phyloP scores from a whole-genome alignment of 2,113 vertebrate genomes.

The Cercopithecus mona region DNA sequence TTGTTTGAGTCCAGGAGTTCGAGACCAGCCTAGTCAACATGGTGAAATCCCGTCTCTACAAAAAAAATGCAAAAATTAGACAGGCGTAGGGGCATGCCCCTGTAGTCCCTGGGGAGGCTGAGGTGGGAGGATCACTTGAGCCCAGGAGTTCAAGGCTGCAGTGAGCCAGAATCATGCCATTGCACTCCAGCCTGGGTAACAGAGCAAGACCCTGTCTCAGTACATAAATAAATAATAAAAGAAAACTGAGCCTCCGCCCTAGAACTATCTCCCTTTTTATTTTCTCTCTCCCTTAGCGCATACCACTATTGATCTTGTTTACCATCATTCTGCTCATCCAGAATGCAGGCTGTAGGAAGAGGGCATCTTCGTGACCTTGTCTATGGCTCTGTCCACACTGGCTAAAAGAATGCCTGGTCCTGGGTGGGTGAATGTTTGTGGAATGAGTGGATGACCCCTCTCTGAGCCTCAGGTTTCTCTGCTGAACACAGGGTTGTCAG shows the following conservation, averaged over 20 bases:
- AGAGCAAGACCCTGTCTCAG: too few relatives aligned
- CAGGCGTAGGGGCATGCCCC: too few relatives aligned
- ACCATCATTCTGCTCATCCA: neutral
- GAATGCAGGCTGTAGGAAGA: neutral
- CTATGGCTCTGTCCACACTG: neutral
- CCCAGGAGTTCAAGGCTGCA: too few relatives aligned
- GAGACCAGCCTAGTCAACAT: too few relatives aligned
- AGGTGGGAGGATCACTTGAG: too few relatives aligned
- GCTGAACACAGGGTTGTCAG: neutral
- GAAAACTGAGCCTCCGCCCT: neutral
- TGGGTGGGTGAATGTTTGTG: neutral
- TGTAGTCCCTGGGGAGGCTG: too few relatives aligned
- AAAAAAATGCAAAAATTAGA: too few relatives aligned
- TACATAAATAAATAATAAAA: too few relatives aligned
- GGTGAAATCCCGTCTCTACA: too few relatives aligned
- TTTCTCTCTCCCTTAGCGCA: neutral
- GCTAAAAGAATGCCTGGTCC: neutral
- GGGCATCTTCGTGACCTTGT: neutral
- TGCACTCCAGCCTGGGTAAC: too few relatives aligned
- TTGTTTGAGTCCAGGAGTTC: too few relatives aligned
- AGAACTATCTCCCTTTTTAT: neutral
- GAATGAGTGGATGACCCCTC: neutral
- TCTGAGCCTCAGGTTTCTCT: neutral
- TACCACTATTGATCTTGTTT: neutral
- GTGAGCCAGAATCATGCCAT: too few relatives aligned